Evolutionary conservation across 1,140 invertebrate species (phyloP), one percentile per base, ranked within the genome.

Genomic region (Teleopsis dalmanni): DNA sequence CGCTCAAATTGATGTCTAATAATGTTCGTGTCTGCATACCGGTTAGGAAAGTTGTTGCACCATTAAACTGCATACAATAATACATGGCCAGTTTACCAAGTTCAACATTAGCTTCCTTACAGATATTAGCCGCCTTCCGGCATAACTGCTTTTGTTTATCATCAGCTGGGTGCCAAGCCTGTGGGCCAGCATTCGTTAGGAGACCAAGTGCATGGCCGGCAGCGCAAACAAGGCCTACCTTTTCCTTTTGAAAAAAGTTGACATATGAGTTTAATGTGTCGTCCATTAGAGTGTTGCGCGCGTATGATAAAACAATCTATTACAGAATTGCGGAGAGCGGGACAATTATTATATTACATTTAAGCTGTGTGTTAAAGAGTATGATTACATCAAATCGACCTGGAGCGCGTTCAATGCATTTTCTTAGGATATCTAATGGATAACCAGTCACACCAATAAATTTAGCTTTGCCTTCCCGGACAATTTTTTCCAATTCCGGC

Each of bases 381-480:
- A 9, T 26, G 38, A 26, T 55, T 42, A 70, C 66, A 53, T 70
- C 49, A 23, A 70, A 58, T 38, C 63, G 50, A 26, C 60, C 62
- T 0, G 51, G 23, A 7, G 58, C 62, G 53, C 74, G 79, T 47
- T 86, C 78, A 2, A 91, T 71, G 42, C 84, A 79, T 56, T 90
- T 79, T 68, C 83, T 83, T 50, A 95, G 73, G 22, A 80, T 70
- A 1, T 80, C 78, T 3, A 95, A 67, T 2, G 89, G 85, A 73
- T 96, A 96, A 1, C 88, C 91, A 1, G 90, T 92, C 11, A 95
- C 76, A 1, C 91, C 92, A 53, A 97, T 91, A 62, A 78, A 85
- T 51, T 75, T 80, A 0, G 84, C 85, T 72, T 91, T 93, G 16
- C 88, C 88, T 34, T 81, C 75, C 11, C 80, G 74, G 13, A 86